Conservation (phyloP, 2,113 vertebrate species). For the Eubucco bourcierii region DNA sequence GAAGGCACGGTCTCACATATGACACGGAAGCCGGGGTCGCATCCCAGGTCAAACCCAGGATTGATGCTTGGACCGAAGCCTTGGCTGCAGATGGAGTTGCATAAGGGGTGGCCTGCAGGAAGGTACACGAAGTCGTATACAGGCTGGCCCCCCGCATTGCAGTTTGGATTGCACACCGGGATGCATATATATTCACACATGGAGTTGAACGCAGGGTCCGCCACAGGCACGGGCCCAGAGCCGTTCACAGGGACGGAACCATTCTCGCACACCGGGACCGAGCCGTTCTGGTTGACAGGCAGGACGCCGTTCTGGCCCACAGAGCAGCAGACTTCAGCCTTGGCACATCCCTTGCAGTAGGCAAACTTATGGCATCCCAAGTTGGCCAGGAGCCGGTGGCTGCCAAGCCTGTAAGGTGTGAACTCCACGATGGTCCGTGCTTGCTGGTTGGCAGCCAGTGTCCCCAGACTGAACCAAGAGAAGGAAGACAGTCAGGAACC, state of each 20-base stretch:
- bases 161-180: conserved; percentile 58
- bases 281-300: background rate
- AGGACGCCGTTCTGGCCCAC: background rate
- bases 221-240: background rate
- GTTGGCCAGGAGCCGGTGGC: conserved; percentile 51
- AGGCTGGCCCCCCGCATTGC: conserved; percentile 30
- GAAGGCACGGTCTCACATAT: conserved; percentile 39
- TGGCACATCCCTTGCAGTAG: conserved; percentile 54
- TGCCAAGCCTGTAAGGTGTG: conserved; percentile 44
- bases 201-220: conserved; percentile 7
- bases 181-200: conserved; percentile 68
- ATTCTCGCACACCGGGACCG: background rate
- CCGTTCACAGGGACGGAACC: background rate
- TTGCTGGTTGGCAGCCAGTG: conserved; percentile 15
- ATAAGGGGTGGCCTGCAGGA: conserved; percentile 54
- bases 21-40: conserved; percentile 47
- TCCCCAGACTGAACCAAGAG: conserved; percentile 22
- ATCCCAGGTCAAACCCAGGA: background rate
- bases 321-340: background rate
- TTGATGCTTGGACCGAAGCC: conserved; percentile 35
- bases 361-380: conserved; percentile 53
- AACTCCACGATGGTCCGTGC: conserved; percentile 29
- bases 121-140: conserved; percentile 57
- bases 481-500: background rate
- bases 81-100: conserved; percentile 51